Evolutionary conservation across 1,140 invertebrate species (phyloP).

Genomic region (Temnothorax nylanderi): DNA sequence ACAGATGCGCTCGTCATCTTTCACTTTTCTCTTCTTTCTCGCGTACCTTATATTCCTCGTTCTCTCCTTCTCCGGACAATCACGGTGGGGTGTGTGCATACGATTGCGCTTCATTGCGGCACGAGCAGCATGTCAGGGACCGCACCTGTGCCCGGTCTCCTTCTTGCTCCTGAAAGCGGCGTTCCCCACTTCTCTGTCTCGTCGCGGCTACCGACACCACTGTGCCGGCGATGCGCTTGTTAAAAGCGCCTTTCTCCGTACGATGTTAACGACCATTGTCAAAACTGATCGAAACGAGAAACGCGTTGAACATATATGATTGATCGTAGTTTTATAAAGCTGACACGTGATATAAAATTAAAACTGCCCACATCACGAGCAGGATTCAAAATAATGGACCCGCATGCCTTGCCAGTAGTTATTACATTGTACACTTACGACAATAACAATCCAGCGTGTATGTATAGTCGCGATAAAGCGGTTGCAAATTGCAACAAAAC

Average conservation of each 20-base stretch:
- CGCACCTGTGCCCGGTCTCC: slow-evolving; percentile 66
- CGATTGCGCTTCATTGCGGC: slow-evolving; percentile 68
- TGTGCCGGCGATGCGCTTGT: slow-evolving; percentile 1
- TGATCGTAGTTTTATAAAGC: not conserved
- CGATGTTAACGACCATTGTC: slow-evolving; percentile 39
- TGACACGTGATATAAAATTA: not conserved
- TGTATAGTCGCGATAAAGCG: slow-evolving; percentile 55
- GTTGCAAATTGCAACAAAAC: slow-evolving; percentile 55
- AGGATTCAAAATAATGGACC: slow-evolving; percentile 28
- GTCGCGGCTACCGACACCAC: slow-evolving; percentile 59
- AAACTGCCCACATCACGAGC: slow-evolving; percentile 10
- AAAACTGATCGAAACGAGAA: not conserved
- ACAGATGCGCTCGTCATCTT: slow-evolving; percentile 42
- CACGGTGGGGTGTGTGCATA: slow-evolving; percentile 69
- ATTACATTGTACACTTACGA: slow-evolving; percentile 37
- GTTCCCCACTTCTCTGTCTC: slow-evolving; percentile 44
- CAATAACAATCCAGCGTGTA: slow-evolving; percentile 2
- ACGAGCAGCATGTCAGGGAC: slow-evolving; percentile 72
- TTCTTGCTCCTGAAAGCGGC: slow-evolving; percentile 68
- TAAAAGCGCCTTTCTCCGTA: slow-evolving; percentile 30
- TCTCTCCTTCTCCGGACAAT: slow-evolving; percentile 72
- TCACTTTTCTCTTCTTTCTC: slow-evolving; percentile 39
- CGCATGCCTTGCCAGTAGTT: slow-evolving; percentile 37
- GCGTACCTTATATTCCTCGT: slow-evolving; percentile 45
- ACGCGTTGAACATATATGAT: not conserved